Conservation (phyloP, 23 tunicate genomes). For the Diplosoma virens region DNA sequence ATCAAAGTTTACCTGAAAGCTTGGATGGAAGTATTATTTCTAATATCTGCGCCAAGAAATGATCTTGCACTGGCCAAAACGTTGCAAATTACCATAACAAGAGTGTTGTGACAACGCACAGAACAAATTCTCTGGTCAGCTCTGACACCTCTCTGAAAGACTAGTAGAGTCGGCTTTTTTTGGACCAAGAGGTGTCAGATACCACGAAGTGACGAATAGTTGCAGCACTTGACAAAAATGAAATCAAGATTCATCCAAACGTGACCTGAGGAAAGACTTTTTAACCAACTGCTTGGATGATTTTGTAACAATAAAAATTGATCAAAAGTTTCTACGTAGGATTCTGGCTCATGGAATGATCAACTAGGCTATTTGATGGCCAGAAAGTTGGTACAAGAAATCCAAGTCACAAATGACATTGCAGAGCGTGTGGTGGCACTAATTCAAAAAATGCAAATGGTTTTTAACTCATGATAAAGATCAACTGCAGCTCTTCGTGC, state of each 20-base stretch:
- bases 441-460: neutral
- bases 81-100: neutral
- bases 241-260: neutral
- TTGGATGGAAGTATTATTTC: constrained; percentile 1
- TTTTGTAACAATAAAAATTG: neutral
- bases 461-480: too few species aligned
- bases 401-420: neutral
- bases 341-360: too few species aligned
- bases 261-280: neutral
- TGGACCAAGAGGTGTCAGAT: neutral
- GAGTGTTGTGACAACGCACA: too few species aligned
- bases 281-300: neutral
- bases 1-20: constrained; percentile 22
- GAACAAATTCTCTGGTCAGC: neutral
- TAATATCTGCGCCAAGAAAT: neutral
- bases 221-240: neutral
- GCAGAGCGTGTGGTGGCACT: neutral
- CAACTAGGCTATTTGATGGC: too few species aligned
- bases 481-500: too few species aligned
- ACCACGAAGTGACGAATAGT: neutral
- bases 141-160: neutral
- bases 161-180: neutral
- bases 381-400: too few species aligned
- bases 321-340: too few species aligned
- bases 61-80: neutral